These are phyloP conservation scores for Notamacropus eugenii DNA, from an alignment of 2,797 vertebrate genomes.

Conservation along the genomic window DNA sequence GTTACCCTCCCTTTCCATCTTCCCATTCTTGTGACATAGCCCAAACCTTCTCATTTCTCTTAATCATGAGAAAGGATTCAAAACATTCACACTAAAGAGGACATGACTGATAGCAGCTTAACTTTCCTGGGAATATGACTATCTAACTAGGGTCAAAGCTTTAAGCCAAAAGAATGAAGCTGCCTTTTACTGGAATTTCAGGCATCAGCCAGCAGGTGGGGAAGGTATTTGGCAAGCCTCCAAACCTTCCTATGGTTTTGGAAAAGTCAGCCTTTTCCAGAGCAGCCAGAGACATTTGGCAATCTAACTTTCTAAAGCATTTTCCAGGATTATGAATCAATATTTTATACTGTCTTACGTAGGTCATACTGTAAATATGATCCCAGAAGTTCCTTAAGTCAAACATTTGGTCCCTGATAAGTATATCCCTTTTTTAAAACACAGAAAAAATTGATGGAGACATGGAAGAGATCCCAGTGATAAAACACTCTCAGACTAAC, in stretches of 20 bases:
- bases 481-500: neutral
- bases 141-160: neutral
- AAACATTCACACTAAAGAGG: neutral
- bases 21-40: neutral
- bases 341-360: neutral
- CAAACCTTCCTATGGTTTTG: neutral
- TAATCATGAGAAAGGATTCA: neutral
- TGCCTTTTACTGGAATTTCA: neutral
- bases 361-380: neutral
- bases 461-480: neutral
- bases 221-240: neutral
- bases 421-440: neutral
- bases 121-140: neutral
- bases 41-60: neutral
- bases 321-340: neutral
- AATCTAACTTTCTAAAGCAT: neutral
- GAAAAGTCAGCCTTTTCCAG: neutral
- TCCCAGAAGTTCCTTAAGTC: neutral
- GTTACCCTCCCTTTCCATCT: neutral
- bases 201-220: neutral
- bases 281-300: neutral
- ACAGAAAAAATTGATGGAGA: neutral
- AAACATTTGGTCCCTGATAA: neutral
- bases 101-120: neutral
- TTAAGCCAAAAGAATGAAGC: neutral